Conservation (phyloP, 2,113 vertebrate genomes). For the Heliornis fulica region DNA sequence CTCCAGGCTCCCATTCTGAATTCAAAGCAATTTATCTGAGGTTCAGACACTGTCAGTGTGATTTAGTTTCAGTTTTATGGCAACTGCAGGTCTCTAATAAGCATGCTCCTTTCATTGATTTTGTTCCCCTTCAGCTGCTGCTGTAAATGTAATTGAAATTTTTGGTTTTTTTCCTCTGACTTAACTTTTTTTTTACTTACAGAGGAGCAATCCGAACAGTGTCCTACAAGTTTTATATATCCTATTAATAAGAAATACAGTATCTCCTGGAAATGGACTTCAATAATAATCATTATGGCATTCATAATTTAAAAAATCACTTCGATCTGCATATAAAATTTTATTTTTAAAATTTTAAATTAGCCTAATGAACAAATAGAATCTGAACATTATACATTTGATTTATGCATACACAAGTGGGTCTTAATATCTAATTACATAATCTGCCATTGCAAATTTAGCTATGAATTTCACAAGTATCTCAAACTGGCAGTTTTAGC, state of each 20-base stretch:
- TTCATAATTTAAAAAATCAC: neutral
- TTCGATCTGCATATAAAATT: neutral
- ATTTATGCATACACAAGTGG: neutral
- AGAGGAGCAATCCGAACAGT: slow-evolving; percentile 42
- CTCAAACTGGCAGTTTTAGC: neutral
- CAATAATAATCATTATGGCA: neutral
- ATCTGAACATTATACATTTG: neutral
- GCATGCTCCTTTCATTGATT: slow-evolving; percentile 81
- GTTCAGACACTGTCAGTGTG: slow-evolving; percentile 80
- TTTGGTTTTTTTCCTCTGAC: slow-evolving; percentile 22
- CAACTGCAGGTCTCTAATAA: slow-evolving; percentile 80
- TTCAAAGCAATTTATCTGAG: slow-evolving; percentile 83
- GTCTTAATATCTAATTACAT: neutral
- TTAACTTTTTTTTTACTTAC: slow-evolving; percentile 44
- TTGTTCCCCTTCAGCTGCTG: slow-evolving; percentile 78
- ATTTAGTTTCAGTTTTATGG: slow-evolving; percentile 83
- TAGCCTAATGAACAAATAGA: neutral
- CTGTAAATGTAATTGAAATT: slow-evolving; percentile 81
- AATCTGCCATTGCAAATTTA: neutral
- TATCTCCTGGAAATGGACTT: slow-evolving; percentile 13
- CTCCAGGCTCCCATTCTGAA: slow-evolving; percentile 74
- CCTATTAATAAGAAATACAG: slow-evolving; percentile 52
- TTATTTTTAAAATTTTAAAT: neutral
- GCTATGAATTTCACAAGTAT: neutral
- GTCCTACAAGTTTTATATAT: slow-evolving; percentile 37